Conservation (phyloP, 2,888 invertebrate genomes). For the Apodemia zela region DNA sequence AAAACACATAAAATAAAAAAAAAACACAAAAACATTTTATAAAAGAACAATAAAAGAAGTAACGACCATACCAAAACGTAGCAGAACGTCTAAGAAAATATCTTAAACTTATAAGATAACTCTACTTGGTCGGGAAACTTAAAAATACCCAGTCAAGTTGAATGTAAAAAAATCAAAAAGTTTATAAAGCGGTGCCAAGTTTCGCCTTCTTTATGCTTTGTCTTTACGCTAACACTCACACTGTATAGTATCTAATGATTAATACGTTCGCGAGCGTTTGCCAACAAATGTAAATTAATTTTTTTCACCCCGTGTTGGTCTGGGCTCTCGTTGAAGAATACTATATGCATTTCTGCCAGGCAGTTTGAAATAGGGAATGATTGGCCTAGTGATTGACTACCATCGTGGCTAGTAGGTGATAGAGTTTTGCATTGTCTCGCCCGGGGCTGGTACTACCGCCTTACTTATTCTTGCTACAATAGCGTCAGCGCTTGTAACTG, state of each 20-base stretch:
- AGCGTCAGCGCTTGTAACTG: no score
- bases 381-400: no score
- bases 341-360: no score
- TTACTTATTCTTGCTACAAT: no score
- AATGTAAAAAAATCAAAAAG: slow-evolving; percentile 39
- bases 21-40: not conserved
- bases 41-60: slow-evolving; percentile 11
- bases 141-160: slow-evolving; percentile 31
- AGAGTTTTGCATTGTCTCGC: no score
- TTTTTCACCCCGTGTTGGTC: not conserved
- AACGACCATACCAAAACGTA: slow-evolving; percentile 2
- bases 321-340: no score
- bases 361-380: no score
- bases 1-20: slow-evolving; percentile 3
- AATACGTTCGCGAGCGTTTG: not conserved
- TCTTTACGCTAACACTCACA: slow-evolving; percentile 32
- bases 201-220: slow-evolving; percentile 35
- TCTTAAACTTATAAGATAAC: slow-evolving; percentile 25
- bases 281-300: not conserved
- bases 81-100: slow-evolving; percentile 13
- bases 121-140: slow-evolving; percentile 27
- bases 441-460: no score
- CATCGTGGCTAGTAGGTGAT: no score
- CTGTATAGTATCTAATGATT: slow-evolving; percentile 27
- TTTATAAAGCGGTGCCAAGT: slow-evolving; percentile 40